Base-by-base conservation (phyloP, 2,113 vertebrate genomes). In the Semicossyphus pulcher region DNA sequence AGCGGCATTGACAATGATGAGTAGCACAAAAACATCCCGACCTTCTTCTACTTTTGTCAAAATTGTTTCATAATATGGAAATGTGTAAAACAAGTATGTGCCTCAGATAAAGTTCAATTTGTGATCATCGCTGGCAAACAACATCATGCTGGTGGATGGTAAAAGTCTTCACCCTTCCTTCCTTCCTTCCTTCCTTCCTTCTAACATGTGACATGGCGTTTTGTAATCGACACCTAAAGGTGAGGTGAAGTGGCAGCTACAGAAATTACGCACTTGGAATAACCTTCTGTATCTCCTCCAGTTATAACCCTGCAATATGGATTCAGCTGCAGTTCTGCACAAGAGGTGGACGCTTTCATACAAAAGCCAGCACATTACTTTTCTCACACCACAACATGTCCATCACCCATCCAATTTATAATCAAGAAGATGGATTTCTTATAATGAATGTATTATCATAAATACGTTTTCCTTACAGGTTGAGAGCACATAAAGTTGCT, bases 191-290 rank as follows among this genome's bases (percentile, higher is more conserved):
- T 37, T 10, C 4, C 12, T 12, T 37, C 11, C 36, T 37, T 14
- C 39, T 16, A 2, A 1, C 21, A 36, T 47, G 34, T 41, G 5
- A 64, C 45, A 54, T 57, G 69, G 62, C 54, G 70, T 54, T 75
- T 68, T 45, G 23, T 56, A 41, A 73, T 76, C 8, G 4, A 72
- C 69, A 71, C 51, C 52, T 71, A 63, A 71, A 45, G 53, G 66
- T 62, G 42, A 62, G 60, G 12, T 36, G 39, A 4, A 16, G 15
- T 23, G 11, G n/a, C n/a, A 59, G 67, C 42, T 67, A 53, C 56
- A 29, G 49, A 69, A 64, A 80, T 80, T 78, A 70, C 72, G 39
- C 48, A 63, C 54, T 62, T 70, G 47, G 80, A 80, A 80, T 63
- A 12, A 63, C 34, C 67, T 44, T 25, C 32, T 63, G n/a, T 18